A percentile compares a stretch with the other conserved stretches of the same genome.
Evolutionary conservation across 30 jellyfish, hydroid and myxozoan species (phyloP).

Genomic region (Pseudorhiza aurosa): DNA sequence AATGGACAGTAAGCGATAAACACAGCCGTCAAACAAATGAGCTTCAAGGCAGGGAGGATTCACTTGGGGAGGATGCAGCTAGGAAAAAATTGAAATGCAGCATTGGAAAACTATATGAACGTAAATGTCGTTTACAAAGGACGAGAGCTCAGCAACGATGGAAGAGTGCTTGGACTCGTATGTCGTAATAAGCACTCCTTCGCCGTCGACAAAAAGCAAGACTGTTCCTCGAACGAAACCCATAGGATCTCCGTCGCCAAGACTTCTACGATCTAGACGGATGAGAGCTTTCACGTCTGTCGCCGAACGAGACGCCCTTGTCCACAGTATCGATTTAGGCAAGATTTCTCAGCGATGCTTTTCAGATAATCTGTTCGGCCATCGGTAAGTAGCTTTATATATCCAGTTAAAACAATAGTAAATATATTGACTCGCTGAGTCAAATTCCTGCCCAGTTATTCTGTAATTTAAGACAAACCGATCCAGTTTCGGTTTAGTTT

Average conservation of each 20-base stretch:
- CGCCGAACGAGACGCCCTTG: not conserved
- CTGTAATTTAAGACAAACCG: no score
- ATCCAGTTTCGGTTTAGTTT: no score
- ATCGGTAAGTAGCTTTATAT: no score
- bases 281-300: slow-evolving; percentile 42
- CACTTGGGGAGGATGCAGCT: no score
- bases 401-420: no score
- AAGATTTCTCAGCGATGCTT: slow-evolving; percentile 13
- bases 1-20: not conserved
- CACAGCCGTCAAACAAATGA: no score
- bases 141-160: not conserved
- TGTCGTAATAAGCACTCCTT: slow-evolving; percentile 28
- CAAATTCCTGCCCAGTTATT: no score
- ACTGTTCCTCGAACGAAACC: not conserved
- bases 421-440: no score
- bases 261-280: slow-evolving; percentile 4
- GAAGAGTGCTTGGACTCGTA: slow-evolving; percentile 37
- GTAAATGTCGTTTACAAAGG: slow-evolving; percentile 10
- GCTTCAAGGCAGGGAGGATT: no score
- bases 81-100: no score
- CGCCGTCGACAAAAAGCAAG: slow-evolving; percentile 1
- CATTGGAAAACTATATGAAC: not conserved
- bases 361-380: not conserved
- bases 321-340: slow-evolving; percentile 21
- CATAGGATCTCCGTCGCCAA: slow-evolving; percentile 30